These are phyloP conservation scores for Echinops telfairi DNA, from an alignment of 2,113 vertebrate species.

Conservation along the genomic window DNA sequence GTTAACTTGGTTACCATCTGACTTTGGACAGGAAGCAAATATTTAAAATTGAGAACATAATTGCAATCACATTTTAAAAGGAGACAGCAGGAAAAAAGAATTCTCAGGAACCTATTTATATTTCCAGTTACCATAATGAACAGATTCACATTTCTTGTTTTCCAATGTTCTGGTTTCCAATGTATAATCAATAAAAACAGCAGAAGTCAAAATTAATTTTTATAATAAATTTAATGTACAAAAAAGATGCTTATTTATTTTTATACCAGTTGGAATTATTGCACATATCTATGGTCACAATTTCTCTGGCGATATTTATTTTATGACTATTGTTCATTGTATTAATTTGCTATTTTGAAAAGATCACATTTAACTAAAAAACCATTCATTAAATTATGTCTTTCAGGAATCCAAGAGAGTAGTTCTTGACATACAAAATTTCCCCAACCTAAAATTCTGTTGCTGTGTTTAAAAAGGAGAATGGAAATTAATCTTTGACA, in stretches of 20 bases:
- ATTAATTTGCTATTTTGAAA: background rate
- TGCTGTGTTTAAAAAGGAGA: conserved; percentile 41
- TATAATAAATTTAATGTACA: conserved; percentile 4
- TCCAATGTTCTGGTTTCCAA: background rate
- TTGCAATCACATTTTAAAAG: background rate
- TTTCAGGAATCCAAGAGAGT: background rate
- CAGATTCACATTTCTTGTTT: too few relatives aligned
- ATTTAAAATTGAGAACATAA: background rate
- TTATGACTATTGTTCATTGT: background rate
- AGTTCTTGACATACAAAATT: conserved; percentile 4
- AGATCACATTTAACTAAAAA: background rate
- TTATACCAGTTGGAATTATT: background rate
- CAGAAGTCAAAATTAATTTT: background rate
- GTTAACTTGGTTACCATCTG: background rate
- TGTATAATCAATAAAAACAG: background rate
- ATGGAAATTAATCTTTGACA: conserved; percentile 43
- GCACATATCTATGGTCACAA: background rate
- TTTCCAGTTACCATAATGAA: background rate
- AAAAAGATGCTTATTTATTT: background rate
- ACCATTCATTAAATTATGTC: conserved; percentile 4
- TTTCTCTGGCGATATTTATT: background rate
- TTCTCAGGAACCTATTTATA: too few relatives aligned
- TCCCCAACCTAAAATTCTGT: conserved; percentile 24
- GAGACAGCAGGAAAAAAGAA: background rate
- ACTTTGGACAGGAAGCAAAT: background rate